Evolutionary conservation across 2,113 vertebrate species (phyloP).

Genomic region (Tetraodon nigroviridis): DNA sequence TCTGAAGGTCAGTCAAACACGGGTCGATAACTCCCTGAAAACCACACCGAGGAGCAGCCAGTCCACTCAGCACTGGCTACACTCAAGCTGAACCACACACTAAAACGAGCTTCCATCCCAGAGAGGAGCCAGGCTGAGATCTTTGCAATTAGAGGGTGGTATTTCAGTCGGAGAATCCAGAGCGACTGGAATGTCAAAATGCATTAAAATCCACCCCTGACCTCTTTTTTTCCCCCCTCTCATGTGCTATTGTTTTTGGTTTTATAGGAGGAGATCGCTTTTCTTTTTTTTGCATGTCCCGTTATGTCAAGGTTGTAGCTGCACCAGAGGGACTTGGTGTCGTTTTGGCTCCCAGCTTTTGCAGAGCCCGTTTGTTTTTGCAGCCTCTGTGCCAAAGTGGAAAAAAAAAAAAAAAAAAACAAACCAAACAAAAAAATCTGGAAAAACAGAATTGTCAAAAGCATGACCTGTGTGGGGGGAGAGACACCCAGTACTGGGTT

Average conservation of each 20-base stretch:
- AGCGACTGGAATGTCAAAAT: conserved; percentile 26
- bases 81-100: conserved; percentile 21
- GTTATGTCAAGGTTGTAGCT: conserved; percentile 59
- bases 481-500: conserved; percentile 25
- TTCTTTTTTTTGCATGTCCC: conserved; percentile 52
- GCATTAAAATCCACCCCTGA: conserved; percentile 22
- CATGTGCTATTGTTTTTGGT: conserved; percentile 20
- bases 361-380: conserved; percentile 39
- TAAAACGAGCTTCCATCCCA: conserved; percentile 1
- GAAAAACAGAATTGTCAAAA: conserved; percentile 8
- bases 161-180: conserved; percentile 21
- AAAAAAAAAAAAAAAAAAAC: conserved; percentile 10
- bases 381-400: background rate
- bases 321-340: conserved; percentile 36
- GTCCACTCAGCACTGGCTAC: conserved; percentile 18
- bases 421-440: conserved; percentile 14
- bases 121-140: conserved; percentile 3
- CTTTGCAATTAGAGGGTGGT: conserved; percentile 19
- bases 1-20: conserved; percentile 66
- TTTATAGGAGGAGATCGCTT: conserved; percentile 19
- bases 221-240: conserved; percentile 24
- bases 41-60: conserved; percentile 30
- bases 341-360: conserved; percentile 40
- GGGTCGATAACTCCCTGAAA: conserved; percentile 49
- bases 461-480: conserved; percentile 2